phyloP scores from a whole-genome alignment of 2,888 invertebrate species.

The Neoscelio sp. region DNA sequence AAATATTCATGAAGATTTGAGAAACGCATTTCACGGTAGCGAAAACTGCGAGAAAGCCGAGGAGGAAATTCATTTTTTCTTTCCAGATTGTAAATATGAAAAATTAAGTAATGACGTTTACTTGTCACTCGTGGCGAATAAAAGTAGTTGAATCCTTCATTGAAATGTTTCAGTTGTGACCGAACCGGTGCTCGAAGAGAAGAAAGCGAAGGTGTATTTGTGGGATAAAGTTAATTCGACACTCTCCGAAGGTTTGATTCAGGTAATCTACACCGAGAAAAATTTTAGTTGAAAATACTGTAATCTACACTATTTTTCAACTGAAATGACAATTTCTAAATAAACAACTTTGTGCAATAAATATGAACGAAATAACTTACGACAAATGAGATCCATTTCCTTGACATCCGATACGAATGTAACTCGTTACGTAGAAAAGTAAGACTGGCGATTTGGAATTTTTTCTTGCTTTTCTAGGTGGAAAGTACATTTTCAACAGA shows the following conservation, averaged over 20 bases:
- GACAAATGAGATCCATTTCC: no score
- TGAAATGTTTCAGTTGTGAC: constrained; percentile 33
- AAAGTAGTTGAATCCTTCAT: no score
- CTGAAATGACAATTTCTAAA: no score
- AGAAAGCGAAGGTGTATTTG: constrained; percentile 88
- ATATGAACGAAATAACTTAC: no score
- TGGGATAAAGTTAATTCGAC: constrained; percentile 87
- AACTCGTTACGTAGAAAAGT: no score
- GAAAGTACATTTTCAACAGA: no score
- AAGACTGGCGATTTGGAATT: no score
- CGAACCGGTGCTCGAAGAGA: constrained; percentile 79
- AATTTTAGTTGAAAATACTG: no score
- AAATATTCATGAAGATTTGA: constrained; percentile 85
- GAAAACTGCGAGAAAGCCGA: constrained; percentile 87
- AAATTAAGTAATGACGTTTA: background rate
- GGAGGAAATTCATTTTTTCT: constrained; percentile 94
- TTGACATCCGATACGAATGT: no score
- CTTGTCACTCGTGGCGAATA: background rate
- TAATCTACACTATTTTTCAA: background rate
- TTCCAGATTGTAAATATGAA: constrained; percentile 88
- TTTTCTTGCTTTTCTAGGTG: no score
- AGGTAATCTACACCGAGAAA: constrained; percentile 74
- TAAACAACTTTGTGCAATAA: no score
- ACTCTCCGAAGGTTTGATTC: constrained; percentile 85
- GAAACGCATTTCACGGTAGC: constrained; percentile 93